A percentile compares a stretch with the other conserved stretches of the same genome.
Evolutionary conservation across 2,797 vertebrate species (phyloP).

Genomic region (Dryobates pubescens): DNA sequence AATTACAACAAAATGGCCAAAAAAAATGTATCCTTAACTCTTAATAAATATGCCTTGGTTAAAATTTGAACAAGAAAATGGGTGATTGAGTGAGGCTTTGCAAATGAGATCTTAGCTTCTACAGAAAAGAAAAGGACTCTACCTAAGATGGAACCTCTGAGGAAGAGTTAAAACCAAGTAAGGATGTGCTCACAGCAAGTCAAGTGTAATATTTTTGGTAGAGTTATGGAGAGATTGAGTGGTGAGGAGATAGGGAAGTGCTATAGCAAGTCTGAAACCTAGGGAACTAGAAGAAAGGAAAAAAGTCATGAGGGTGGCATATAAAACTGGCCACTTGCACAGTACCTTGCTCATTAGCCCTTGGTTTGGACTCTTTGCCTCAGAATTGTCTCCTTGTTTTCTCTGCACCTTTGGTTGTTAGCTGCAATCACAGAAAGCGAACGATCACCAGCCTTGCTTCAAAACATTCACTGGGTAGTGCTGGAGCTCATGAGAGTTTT

Average conservation of each 20-base stretch:
- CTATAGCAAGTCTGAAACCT: neutral
- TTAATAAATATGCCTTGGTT: neutral
- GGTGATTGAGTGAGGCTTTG: neutral
- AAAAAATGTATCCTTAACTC: fast-evolving
- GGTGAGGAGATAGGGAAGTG: neutral
- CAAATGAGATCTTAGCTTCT: neutral
- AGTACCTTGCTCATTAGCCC: neutral
- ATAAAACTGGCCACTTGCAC: neutral
- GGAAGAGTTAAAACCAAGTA: neutral
- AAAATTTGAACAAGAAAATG: neutral
- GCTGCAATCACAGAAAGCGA: neutral
- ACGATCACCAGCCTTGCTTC: neutral
- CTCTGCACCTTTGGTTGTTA: constrained; percentile 40
- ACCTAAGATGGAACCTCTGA: neutral
- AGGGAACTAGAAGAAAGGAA: neutral
- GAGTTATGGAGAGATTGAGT: neutral
- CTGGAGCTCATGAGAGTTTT: neutral
- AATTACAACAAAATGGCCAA: neutral
- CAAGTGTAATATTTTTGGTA: neutral
- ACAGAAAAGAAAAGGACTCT: neutral
- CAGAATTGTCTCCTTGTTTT: constrained; percentile 8
- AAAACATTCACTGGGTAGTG: neutral
- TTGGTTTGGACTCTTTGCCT: neutral
- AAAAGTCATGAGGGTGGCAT: neutral
- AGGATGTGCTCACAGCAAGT: fast-evolving